Evolutionary conservation across 2,888 invertebrate species (phyloP).

Genomic region (Amblyjoppa proteus): DNA sequence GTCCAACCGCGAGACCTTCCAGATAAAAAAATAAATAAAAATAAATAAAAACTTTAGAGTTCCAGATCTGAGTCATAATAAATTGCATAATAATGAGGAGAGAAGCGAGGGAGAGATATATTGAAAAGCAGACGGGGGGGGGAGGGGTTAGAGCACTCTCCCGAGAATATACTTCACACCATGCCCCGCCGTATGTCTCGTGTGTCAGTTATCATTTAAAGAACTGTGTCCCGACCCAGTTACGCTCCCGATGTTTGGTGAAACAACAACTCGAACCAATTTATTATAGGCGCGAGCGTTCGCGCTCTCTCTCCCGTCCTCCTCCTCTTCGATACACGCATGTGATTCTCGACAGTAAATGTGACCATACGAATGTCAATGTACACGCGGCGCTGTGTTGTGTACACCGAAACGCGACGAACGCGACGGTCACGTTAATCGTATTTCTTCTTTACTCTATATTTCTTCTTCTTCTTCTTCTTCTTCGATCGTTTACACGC

Average conservation of each 20-base stretch:
- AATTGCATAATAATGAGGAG: slow-evolving; percentile 62
- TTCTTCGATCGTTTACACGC: background rate
- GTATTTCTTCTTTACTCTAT: slow-evolving; percentile 21
- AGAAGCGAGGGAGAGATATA: slow-evolving; percentile 6
- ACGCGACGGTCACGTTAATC: background rate
- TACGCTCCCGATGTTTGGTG: slow-evolving; percentile 66
- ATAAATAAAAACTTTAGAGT: background rate
- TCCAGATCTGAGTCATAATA: slow-evolving; percentile 21
- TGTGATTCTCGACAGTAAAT: background rate
- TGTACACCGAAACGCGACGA: background rate
- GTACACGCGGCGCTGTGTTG: background rate
- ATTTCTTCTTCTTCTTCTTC: background rate
- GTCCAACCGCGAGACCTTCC: slow-evolving; percentile 22
- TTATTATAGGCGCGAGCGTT: slow-evolving; percentile 59
- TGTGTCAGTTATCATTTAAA: slow-evolving; percentile 68
- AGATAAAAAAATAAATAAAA: background rate
- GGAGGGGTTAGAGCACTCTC: slow-evolving; percentile 6
- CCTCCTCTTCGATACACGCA: slow-evolving; percentile 8
- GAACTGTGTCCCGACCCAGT: slow-evolving; percentile 66
- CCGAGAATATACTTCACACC: background rate
- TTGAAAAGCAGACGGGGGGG: slow-evolving; percentile 13
- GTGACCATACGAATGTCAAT: background rate
- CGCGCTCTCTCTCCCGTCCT: slow-evolving; percentile 36
- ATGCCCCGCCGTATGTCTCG: slow-evolving; percentile 31
- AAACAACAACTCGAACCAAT: slow-evolving; percentile 69